Percentiles rank a stretch among this genome's conserved stretches.
These are phyloP conservation scores for Drosophila tripunctata DNA, from an alignment of 2,888 invertebrate species.

Conservation along the genomic window DNA sequence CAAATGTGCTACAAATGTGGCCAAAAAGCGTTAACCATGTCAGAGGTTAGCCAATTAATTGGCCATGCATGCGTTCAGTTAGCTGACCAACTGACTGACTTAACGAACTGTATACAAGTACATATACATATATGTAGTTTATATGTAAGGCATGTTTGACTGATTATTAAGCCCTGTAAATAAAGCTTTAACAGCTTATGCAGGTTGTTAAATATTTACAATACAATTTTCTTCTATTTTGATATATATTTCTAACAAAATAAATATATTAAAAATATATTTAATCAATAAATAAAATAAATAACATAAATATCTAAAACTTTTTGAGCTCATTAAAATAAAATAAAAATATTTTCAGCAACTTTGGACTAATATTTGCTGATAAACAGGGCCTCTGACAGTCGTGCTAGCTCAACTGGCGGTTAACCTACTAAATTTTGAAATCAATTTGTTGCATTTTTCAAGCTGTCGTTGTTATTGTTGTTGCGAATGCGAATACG, in stretches of 20 bases:
- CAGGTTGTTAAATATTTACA: too few species aligned
- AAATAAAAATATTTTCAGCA: too few species aligned
- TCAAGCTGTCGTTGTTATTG: conserved; percentile 26
- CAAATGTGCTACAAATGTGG: conserved; percentile 24
- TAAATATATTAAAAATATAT: too few species aligned
- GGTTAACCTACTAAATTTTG: conserved; percentile 40
- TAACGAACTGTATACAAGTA: not conserved
- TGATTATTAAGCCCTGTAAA: conserved; percentile 13
- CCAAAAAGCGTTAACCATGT: conserved; percentile 40
- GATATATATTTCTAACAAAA: too few species aligned
- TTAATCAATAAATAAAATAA: too few species aligned
- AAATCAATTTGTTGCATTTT: conserved; percentile 64
- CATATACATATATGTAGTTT: not conserved
- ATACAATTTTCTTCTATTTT: too few species aligned
- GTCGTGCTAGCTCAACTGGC: not conserved
- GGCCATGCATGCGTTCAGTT: conserved; percentile 2
- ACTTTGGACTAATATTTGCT: too few species aligned
- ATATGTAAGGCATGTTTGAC: conserved; percentile 36
- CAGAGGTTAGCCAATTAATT: conserved; percentile 54
- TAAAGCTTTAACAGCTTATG: not conserved
- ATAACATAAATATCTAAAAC: too few species aligned
- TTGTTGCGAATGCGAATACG: too few species aligned
- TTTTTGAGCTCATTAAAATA: too few species aligned
- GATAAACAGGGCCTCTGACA: not conserved
- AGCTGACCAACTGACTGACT: conserved; percentile 22